Evolutionary conservation across 92 coral and sea anemone species (phyloP), one percentile per base, ranked within the genome.

Genomic region (Palythoa heliodiscus): DNA sequence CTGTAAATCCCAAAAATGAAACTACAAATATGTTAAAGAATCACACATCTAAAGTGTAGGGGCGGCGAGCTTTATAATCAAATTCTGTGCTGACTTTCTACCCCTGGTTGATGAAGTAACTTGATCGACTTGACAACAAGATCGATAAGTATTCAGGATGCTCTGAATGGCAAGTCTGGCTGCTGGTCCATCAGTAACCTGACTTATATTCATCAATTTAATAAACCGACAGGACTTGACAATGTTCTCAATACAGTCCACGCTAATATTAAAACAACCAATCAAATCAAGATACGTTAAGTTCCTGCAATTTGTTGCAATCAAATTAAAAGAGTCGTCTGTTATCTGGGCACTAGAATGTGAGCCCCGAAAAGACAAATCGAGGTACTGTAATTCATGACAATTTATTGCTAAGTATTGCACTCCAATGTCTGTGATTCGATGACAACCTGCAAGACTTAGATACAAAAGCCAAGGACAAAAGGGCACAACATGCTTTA

Each of bases 371-470:
- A 92, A 93, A 48, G 97, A 93, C 2, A 82, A 77, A 70, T 93
- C 97, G 10, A 93, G 76, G 77, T 93, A 91, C 8, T 89, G 90
- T 76, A 93, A 58, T 13, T 58, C 39, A 23, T 69, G 73, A 82
- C 97, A 93, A 39, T 87, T 71, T 24, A 58, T 76, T 1, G 87
- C 86, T 22, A 93, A 86, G 60, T 87, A 87, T 83, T 85, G 88
- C 35, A 93, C 73, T 9, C 97, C 97, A 54, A 89, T 58, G 38
- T 90, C 94, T 1, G 97, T 93, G 38, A 93, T 83, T 12, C 93
- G 88, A 40, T 92, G 97, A 52, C 97, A 93, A 1, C 97, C 97
- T 54, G 97, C 97, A 20, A 93, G 73, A 52, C 97, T 91, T 7
- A 93, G 53, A 82, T 75, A 91, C 24, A 70, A 75, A 20, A 93